Percentiles rank a stretch among this genome's conserved stretches.
Conservation (phyloP, 2,113 vertebrate genomes). For the Rhinoderma darwinii region DNA sequence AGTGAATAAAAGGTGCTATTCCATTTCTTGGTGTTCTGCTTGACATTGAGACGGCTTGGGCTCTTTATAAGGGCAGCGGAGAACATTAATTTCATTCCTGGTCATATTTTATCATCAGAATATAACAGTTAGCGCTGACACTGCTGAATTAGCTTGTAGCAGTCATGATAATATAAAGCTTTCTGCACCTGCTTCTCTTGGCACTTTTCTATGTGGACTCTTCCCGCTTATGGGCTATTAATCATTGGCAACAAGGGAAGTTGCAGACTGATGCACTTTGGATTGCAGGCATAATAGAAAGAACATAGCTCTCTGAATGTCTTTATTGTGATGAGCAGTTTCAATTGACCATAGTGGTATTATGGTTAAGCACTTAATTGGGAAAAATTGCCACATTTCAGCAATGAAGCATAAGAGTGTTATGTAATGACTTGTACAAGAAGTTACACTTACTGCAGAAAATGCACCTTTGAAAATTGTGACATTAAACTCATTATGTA, state of each 20-base stretch:
- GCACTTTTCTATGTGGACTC: constrained; percentile 72
- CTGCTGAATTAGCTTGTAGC: constrained; percentile 76
- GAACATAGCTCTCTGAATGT: constrained; percentile 66
- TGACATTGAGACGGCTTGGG: constrained; percentile 79
- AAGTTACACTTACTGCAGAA: background rate
- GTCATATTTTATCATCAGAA: constrained; percentile 84
- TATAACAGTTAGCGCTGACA: constrained; percentile 76
- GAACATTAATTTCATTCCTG: constrained; percentile 78
- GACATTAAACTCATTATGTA: background rate
- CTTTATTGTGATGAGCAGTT: constrained; percentile 69
- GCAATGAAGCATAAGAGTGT: background rate
- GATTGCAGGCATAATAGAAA: constrained; percentile 67
- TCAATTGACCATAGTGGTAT: constrained; percentile 64
- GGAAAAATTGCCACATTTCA: constrained; percentile 55
- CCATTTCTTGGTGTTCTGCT: constrained; percentile 64
- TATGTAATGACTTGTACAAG: background rate
- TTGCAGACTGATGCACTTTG: constrained; percentile 72
- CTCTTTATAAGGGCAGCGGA: constrained; percentile 77
- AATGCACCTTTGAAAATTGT: background rate
- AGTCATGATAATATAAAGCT: constrained; percentile 76
- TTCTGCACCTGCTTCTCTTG: constrained; percentile 72
- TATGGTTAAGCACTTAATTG: constrained; percentile 64
- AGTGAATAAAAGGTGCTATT: background rate
- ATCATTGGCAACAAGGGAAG: constrained; percentile 71
- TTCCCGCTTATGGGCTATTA: constrained; percentile 71